These are phyloP conservation scores for Sparidentex hasta DNA, from an alignment of 2,797 vertebrate genomes.

Conservation along the genomic window DNA sequence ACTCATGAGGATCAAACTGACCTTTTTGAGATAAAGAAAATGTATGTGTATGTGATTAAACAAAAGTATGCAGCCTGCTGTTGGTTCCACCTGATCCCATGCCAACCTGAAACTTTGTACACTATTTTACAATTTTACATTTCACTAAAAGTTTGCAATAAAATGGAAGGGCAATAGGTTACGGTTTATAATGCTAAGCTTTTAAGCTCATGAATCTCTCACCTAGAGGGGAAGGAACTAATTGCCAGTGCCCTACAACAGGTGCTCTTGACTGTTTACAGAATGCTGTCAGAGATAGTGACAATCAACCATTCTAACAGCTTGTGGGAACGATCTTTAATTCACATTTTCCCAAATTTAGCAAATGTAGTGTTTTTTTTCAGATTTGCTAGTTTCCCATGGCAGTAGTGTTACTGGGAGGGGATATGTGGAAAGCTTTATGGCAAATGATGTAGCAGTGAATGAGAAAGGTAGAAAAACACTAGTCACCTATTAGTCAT, in stretches of 20 bases:
- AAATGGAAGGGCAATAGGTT: conserved; percentile 11
- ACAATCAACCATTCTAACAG: conserved; percentile 27
- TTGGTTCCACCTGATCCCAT: neutral
- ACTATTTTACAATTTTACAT: neutral
- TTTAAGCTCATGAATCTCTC: conserved; percentile 38
- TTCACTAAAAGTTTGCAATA: neutral
- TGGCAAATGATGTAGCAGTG: neutral
- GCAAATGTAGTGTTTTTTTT: conserved; percentile 10
- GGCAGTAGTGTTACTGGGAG: neutral
- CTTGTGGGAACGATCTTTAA: conserved; percentile 32
- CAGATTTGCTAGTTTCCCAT: neutral
- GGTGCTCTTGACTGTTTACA: conserved; percentile 37
- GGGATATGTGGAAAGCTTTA: neutral
- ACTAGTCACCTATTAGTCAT: neutral
- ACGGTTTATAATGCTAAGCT: conserved; percentile 16
- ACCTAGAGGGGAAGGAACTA: conserved; percentile 23
- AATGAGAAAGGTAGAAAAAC: neutral
- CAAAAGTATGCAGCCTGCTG: neutral
- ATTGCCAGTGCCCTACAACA: conserved; percentile 46
- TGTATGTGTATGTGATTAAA: neutral
- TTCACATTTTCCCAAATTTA: conserved; percentile 13
- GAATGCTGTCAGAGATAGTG: conserved; percentile 39
- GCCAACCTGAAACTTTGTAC: too few species aligned
- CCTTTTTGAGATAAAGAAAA: too few species aligned
- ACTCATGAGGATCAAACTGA: too few species aligned